Conservation (phyloP, 2,113 vertebrate species). For the Macrotus californicus region DNA sequence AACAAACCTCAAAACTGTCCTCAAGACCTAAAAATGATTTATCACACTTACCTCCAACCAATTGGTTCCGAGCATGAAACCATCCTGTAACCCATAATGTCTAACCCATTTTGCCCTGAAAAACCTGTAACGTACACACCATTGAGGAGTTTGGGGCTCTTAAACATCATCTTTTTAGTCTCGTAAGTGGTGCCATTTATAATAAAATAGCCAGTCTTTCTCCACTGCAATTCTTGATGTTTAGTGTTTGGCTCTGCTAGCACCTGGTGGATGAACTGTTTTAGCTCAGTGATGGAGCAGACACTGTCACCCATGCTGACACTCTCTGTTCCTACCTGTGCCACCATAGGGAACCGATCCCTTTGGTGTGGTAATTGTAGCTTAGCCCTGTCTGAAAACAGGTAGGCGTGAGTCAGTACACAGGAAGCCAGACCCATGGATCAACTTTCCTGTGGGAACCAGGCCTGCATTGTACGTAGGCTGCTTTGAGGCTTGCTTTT, state of each 20-base stretch:
- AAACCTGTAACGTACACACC: background rate
- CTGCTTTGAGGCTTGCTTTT: no score
- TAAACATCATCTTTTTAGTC: background rate
- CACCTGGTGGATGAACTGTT: background rate
- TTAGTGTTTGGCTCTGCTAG: background rate
- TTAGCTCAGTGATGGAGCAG: background rate
- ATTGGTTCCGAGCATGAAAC: background rate
- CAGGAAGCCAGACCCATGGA: no score
- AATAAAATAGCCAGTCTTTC: background rate
- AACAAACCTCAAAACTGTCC: background rate
- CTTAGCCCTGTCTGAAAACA: no score
- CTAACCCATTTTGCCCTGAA: background rate
- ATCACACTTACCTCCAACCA: background rate
- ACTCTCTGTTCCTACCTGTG: background rate
- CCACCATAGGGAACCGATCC: no score
- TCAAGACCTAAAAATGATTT: background rate
- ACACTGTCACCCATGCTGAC: accelerated
- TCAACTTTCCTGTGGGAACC: no score
- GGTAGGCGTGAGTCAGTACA: no score
- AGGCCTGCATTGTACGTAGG: no score
- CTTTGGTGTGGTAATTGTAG: no score
- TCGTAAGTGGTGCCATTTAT: background rate
- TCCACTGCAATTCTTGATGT: background rate
- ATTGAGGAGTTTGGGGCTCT: background rate
- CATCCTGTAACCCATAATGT: background rate